Evolutionary conservation across 2,888 invertebrate species (phyloP), one percentile per base, ranked within the genome.

Genomic region (Acleris laterana): DNA sequence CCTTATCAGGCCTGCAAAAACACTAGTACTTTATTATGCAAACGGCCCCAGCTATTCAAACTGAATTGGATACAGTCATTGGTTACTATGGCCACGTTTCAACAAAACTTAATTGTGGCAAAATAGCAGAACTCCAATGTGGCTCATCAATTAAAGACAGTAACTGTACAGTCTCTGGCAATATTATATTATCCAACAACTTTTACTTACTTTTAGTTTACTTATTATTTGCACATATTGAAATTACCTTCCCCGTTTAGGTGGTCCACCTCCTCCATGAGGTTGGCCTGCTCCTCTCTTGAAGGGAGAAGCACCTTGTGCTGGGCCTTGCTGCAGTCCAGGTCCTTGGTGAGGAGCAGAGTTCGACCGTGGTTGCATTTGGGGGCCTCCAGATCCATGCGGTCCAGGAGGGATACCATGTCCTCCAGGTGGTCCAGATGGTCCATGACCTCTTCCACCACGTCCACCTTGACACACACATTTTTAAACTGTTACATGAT

Each of bases 171-270:
- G n/a, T n/a, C n/a, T n/a, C n/a, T n/a, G n/a, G n/a, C n/a, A n/a
- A n/a, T n/a, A n/a, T n/a, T n/a, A n/a, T n/a, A n/a, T n/a, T n/a
- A n/a, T n/a, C n/a, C n/a, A n/a, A n/a, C n/a, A n/a, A n/a, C n/a
- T n/a, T n/a, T n/a, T n/a, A n/a, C n/a, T n/a, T n/a, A n/a, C n/a
- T n/a, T n/a, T n/a, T n/a, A n/a, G n/a, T n/a, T n/a, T n/a, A n/a
- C n/a, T n/a, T 5, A 38, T 38, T 13, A 38, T 38, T 38, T 38
- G 3, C 38, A 44, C 44, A 17, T 52, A 17, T 28, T 17, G n/a
- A 25, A 7, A 46, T 46, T 68, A 89, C 91, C 91, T 84, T 74
- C 89, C 88, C 22, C 92, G 83, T 74, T 92, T 92, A 0, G 90
- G 87, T 25, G 90, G 91, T 32, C 88, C 90, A 5, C 89, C 83